Evolutionary conservation across 2,797 vertebrate species (phyloP).

Genomic region (Petrocephalus sullivani): DNA sequence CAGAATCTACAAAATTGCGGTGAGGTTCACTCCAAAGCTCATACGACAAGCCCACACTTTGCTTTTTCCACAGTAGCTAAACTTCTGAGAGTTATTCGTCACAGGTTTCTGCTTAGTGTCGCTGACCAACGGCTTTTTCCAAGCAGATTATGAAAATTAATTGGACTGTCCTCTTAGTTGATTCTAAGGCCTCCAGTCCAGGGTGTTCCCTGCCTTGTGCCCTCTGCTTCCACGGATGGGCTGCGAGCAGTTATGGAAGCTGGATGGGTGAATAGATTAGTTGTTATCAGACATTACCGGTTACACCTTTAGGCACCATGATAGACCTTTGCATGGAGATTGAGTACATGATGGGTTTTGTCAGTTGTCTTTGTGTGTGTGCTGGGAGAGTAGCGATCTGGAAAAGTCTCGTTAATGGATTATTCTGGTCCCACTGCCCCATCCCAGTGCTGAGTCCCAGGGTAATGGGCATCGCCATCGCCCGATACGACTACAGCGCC

Average conservation of each 20-base stretch:
- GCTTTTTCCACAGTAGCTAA: background rate
- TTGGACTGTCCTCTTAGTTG: background rate
- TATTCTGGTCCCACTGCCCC: background rate
- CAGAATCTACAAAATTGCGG: background rate
- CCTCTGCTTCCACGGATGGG: background rate
- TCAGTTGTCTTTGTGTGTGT: background rate
- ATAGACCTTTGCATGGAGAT: background rate
- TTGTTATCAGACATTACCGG: background rate
- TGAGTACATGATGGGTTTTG: background rate
- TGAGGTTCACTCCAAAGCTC: background rate
- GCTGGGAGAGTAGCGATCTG: background rate
- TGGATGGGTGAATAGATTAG: background rate
- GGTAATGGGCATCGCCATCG: constrained; percentile 69
- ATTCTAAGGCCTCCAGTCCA: background rate
- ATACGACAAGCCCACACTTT: background rate
- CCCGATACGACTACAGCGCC: constrained; percentile 74
- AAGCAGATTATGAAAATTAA: background rate
- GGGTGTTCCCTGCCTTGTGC: background rate
- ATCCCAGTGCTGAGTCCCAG: constrained; percentile 64
- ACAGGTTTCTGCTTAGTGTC: background rate
- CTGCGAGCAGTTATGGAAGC: background rate
- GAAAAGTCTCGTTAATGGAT: background rate
- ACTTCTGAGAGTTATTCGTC: background rate
- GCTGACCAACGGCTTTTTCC: background rate
- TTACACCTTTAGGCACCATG: background rate